Base-by-base conservation (phyloP, 2,797 vertebrate species). In the Mus minutoides region DNA sequence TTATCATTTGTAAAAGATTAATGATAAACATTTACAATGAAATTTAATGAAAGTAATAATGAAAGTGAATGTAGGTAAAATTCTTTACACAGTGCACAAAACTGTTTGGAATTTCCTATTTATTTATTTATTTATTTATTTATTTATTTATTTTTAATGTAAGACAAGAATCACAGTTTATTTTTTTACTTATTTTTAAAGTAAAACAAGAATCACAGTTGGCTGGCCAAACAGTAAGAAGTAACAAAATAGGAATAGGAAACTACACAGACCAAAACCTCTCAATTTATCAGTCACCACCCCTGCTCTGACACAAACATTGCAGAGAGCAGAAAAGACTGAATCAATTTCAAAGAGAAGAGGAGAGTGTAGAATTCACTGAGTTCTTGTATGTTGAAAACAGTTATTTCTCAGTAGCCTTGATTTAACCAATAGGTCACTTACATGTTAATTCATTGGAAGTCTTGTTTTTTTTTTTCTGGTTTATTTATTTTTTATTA, bases 171-270 rank as follows among this genome's bases (percentile, higher is more conserved):
- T 46, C 43, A 46, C 43, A 46, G 43, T 46, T 46, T 26, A 4
- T 89, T 71, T 52, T 40, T 46, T 4, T 46, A 46, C n/a, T n/a
- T n/a, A 12, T 24, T 21, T 85, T 91, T 85, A 84, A 94, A 91
- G 83, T 6, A 49, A 52, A 78, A 3, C 19, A 73, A 83, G 58
- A 73, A 83, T 94, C 31, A 46, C 43, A 60, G 34, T 87, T 67
- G n/a, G n/a, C n/a, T n/a, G 49, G 9, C 13, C 4, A 67, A 88
- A 62, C 34, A 31, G 31, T 21, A 79, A 91, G 80, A 82, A 92
- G 93, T 90, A 79, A 58, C 22, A 96, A 49, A 9, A 71, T 34
- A 77, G 26, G 24, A 76, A 92, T 95, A 93, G 64, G 69, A 88
- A 95, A 67, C 79, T 88, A 29, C 6, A 11, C n/a, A 56, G 95